Evolutionary conservation across 2,113 vertebrate genomes (phyloP).

Genomic region (Gila orcuttii): DNA sequence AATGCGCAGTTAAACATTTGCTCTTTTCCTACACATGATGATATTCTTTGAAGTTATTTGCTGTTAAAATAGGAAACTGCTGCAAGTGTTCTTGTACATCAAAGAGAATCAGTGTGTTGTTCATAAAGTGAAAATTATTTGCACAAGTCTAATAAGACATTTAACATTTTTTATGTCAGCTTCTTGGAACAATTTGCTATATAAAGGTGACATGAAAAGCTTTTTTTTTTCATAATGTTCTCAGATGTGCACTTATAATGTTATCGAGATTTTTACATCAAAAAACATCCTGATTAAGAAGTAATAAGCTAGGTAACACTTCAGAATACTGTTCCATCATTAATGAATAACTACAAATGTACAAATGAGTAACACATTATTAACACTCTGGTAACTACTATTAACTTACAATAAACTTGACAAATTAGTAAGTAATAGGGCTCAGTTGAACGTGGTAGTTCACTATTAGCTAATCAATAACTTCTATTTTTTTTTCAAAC

Average conservation of each 20-base stretch:
- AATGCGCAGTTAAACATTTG: not conserved
- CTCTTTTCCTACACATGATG: not conserved
- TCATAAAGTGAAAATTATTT: not conserved
- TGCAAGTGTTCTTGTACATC: constrained; percentile 1
- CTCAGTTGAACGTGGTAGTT: too few species aligned
- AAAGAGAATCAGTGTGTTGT: constrained; percentile 9
- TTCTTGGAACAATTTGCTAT: not conserved
- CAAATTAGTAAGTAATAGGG: too few species aligned
- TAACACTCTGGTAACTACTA: not conserved
- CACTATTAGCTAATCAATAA: too few species aligned
- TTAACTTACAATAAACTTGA: too few species aligned
- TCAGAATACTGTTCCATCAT: not conserved
- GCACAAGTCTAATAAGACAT: not conserved
- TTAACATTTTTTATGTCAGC: not conserved
- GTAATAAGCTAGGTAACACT: too few species aligned
- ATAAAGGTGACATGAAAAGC: not conserved
- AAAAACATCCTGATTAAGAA: too few species aligned
- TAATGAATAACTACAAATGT: not conserved
- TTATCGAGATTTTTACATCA: too few species aligned
- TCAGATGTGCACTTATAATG: too few species aligned
- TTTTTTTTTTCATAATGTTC: too few species aligned
- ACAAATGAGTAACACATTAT: not conserved
- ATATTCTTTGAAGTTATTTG: not conserved
- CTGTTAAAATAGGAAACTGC: not conserved
- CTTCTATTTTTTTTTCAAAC: too few species aligned